A percentile compares a stretch with the other conserved stretches of the same genome.
phyloP scores from a whole-genome alignment of 2,797 vertebrate genomes.

The Urophycis tenuis region DNA sequence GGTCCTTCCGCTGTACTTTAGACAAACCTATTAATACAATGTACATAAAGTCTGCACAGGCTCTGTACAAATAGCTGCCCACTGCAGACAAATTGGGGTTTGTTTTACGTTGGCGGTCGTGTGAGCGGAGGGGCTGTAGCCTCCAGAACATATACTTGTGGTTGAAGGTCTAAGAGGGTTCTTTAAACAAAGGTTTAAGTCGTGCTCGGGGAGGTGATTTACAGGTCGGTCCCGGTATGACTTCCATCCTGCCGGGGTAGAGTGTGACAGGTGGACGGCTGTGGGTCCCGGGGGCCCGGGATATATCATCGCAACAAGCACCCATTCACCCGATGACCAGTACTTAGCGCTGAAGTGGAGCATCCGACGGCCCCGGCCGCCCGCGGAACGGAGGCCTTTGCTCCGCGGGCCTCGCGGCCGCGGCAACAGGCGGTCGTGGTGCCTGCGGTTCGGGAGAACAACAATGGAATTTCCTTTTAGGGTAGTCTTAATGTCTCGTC shows the following conservation, averaged over 20 bases:
- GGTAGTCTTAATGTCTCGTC: too few relatives aligned
- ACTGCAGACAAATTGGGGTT: neutral
- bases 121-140: neutral
- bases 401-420: neutral
- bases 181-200: neutral
- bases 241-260: too few relatives aligned
- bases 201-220: neutral
- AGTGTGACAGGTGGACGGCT: neutral
- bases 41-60: neutral
- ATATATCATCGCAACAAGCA: neutral
- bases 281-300: neutral
- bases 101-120: neutral
- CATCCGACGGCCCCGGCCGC: neutral
- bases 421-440: neutral
- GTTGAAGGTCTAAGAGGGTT: neutral
- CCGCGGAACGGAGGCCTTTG: too few relatives aligned
- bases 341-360: neutral
- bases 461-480: neutral
- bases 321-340: neutral
- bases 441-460: neutral
- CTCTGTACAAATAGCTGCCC: neutral
- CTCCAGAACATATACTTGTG: neutral
- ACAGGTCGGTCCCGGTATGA: neutral
- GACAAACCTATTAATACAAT: neutral
- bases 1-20: neutral